Conservation (phyloP, 2,888 invertebrate genomes). For the Lymantria monacha region DNA sequence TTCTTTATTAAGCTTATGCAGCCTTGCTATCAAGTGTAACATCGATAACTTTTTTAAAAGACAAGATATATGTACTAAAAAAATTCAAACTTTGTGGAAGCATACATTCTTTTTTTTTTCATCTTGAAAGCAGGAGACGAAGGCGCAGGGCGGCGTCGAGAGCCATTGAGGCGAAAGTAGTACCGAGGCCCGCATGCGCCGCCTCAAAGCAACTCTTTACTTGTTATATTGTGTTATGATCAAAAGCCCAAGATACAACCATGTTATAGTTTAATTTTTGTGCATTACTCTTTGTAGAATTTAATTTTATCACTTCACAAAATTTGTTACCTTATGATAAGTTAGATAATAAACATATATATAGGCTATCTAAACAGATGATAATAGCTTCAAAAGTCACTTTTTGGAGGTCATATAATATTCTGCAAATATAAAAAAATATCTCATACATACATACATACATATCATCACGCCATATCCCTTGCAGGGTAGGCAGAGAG, state of each 20-base stretch:
- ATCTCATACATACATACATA: no score
- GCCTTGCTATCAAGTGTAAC: no score
- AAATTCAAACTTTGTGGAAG: background rate
- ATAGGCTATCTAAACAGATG: background rate
- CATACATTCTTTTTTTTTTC: slow-evolving; percentile 40
- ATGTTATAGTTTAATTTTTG: slow-evolving; percentile 8
- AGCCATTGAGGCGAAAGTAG: slow-evolving; percentile 67
- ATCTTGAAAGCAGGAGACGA: slow-evolving; percentile 59
- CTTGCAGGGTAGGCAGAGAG: no score
- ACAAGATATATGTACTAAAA: no score
- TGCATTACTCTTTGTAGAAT: background rate
- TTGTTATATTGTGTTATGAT: slow-evolving; percentile 56
- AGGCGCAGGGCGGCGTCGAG: slow-evolving; percentile 62
- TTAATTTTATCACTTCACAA: background rate
- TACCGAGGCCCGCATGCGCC: slow-evolving; percentile 55
- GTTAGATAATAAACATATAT: background rate
- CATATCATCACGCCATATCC: no score
- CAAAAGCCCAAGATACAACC: slow-evolving; percentile 59
- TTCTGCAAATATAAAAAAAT: no score
- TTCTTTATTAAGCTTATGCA: no score
- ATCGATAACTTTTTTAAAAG: no score
- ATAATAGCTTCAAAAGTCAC: no score
- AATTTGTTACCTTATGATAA: background rate
- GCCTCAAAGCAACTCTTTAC: slow-evolving; percentile 60
- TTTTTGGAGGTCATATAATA: no score